These are phyloP conservation scores for Pantala flavescens DNA, from an alignment of 1,140 invertebrate species.

Conservation along the genomic window DNA sequence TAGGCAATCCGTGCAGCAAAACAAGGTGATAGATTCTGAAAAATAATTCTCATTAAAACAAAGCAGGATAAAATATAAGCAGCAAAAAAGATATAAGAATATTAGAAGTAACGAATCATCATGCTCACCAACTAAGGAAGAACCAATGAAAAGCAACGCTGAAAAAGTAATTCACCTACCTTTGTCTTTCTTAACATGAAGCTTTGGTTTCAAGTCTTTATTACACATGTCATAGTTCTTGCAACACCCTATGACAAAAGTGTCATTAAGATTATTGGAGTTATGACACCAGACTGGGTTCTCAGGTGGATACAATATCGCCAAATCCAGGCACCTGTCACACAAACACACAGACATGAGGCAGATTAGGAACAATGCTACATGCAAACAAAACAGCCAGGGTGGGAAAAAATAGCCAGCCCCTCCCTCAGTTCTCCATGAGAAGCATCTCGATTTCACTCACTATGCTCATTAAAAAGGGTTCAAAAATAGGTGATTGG, in stretches of 20 bases:
- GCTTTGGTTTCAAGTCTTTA: conserved; percentile 35
- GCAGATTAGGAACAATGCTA: conserved; percentile 19
- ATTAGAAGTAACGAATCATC: not conserved
- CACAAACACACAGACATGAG: conserved; percentile 23
- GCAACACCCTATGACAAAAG: conserved; percentile 47
- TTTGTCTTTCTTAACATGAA: conserved; percentile 27
- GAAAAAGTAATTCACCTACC: conserved; percentile 23
- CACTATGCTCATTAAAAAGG: not conserved
- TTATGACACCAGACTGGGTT: conserved; percentile 49
- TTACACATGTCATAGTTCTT: conserved; percentile 51
- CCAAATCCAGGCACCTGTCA: conserved; percentile 45
- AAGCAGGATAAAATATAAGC: not conserved
- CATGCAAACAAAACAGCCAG: conserved; percentile 18
- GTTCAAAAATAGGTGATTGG: conserved; percentile 11
- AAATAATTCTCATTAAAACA: conserved; percentile 9
- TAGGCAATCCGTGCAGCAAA: conserved; percentile 12
- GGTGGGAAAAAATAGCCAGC: conserved; percentile 18
- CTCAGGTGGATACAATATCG: conserved; percentile 42
- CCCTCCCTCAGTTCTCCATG: conserved; percentile 13
- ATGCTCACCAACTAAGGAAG: conserved; percentile 8
- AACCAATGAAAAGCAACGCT: not conserved
- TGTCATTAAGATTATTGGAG: conserved; percentile 38
- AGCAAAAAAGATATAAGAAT: not conserved
- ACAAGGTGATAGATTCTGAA: conserved; percentile 11
- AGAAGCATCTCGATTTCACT: conserved; percentile 12